Base-by-base conservation (phyloP, 2,888 invertebrate species). In the Campoletis raptor region DNA sequence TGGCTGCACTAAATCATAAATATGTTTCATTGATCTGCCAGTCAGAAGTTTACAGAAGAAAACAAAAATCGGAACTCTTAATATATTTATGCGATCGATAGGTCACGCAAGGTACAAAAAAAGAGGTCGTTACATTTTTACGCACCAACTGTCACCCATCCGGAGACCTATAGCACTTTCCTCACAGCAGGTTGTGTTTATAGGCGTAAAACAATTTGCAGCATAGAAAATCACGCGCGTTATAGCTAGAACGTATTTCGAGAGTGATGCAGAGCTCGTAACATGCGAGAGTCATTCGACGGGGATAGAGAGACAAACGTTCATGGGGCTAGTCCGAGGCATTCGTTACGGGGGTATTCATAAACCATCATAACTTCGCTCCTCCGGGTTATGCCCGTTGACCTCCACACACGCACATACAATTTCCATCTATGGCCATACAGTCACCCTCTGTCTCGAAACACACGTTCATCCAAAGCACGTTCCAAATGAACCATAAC, bases 281-380 rank as follows among this genome's bases (percentile, higher is more conserved):
- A 77, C 82, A 73, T 67, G 76, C 76, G 76, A 70, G 78, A 69
- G 76, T 76, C 54, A 85, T 87, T 80, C 87, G 78, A 67, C 40
- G 64, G 72, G 82, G 81, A 76, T 83, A 77, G 37, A 80, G 70
- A 81, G 77, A 77, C 64, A 70, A 86, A 69, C 78, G 81, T 85
- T 84, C 85, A 81, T 87, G 86, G 87, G 85, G 86, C 81, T 83
- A 86, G 83, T 78, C 86, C 85, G 87, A 85, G 85, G 89, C 90
- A 94, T 93, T 94, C 94, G 94, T 94, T 94, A 94, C 92, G 93
- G 91, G 88, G 89, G 93, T 92, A 93, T 94, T 94, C 94, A 94
- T 93, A 92, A 92, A 93, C 92, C 93, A 93, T 93, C 93, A 92
- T 93, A 93, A 93, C 93, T 93, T 93, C 91, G 89, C 90, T 90